Percentiles rank a stretch among this genome's conserved stretches.
phyloP scores from a whole-genome alignment of 2,797 vertebrate genomes.

The Pterois miles region DNA sequence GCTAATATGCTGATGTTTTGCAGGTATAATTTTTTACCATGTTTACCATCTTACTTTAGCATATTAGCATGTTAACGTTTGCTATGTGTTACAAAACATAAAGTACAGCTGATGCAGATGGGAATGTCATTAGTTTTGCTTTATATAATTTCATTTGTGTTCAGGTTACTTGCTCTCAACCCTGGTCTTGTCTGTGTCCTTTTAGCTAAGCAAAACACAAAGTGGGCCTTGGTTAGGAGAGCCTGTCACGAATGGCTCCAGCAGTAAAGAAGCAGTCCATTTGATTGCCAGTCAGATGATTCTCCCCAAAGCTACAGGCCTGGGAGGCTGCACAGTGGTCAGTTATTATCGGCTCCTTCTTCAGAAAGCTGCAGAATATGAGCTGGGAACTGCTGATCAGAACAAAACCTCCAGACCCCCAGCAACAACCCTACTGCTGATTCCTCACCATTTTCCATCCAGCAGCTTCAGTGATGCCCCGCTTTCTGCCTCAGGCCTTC shows the following conservation, averaged over 20 bases:
- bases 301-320: conserved; percentile 50
- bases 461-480: conserved; percentile 39
- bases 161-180: not conserved
- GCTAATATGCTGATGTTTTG: not conserved
- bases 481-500: conserved; percentile 16
- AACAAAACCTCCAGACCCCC: conserved; percentile 8
- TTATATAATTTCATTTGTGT: not conserved
- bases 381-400: conserved; percentile 11
- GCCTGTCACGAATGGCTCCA: not conserved
- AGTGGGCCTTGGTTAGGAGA: conserved; percentile 38
- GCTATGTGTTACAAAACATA: not conserved
- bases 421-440: conserved; percentile 22
- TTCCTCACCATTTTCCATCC: conserved; percentile 20
- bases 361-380: conserved; percentile 58
- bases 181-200: conserved; percentile 20
- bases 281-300: conserved; percentile 76
- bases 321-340: conserved; percentile 69
- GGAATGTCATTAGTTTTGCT: not conserved
- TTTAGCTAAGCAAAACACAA: conserved; percentile 56
- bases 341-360: conserved; percentile 65
- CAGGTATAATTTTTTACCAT: not conserved
- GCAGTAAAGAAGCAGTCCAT: conserved; percentile 33
- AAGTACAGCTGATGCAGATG: not conserved
- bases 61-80: too few species aligned
- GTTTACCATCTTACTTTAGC: too few species aligned